These are phyloP conservation scores for Euborellia annulipes DNA, from an alignment of 1,140 invertebrate species.

Conservation along the genomic window DNA sequence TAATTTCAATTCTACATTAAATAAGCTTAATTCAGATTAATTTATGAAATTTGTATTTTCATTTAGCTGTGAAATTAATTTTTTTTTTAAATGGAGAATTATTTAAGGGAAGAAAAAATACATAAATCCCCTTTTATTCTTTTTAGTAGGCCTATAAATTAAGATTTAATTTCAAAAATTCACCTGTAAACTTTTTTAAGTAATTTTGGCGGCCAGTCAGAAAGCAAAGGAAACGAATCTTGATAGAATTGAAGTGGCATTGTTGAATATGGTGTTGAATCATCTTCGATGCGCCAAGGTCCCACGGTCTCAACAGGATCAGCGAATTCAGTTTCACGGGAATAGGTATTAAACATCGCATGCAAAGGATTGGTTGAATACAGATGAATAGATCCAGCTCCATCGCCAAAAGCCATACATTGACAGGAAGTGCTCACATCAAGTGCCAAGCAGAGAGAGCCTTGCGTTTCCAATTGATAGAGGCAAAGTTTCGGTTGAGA, in stretches of 20 bases:
- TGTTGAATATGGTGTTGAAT: slow-evolving; percentile 50
- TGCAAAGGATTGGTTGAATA: slow-evolving; percentile 50
- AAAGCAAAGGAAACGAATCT: slow-evolving; percentile 48
- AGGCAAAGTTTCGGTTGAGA: slow-evolving; percentile 46
- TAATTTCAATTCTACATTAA: too few relatives aligned
- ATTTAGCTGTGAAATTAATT: too few relatives aligned
- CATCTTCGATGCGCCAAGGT: slow-evolving; percentile 53
- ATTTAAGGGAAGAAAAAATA: too few relatives aligned
- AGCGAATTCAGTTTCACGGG: slow-evolving; percentile 75
- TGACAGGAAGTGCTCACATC: slow-evolving; percentile 80
- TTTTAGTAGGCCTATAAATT: too few relatives aligned
- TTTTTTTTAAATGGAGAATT: too few relatives aligned
- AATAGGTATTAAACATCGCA: slow-evolving; percentile 58
- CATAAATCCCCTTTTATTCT: too few relatives aligned
- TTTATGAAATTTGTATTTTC: too few relatives aligned
- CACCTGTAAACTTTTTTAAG: slow-evolving; percentile 58
- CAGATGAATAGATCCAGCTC: slow-evolving; percentile 57
- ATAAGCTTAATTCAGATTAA: too few relatives aligned
- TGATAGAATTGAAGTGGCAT: slow-evolving; percentile 51
- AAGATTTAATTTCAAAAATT: too few relatives aligned
- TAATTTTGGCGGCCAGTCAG: slow-evolving; percentile 71
- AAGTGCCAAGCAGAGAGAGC: slow-evolving; percentile 57
- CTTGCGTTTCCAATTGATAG: slow-evolving; percentile 55
- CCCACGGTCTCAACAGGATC: slow-evolving; percentile 59
- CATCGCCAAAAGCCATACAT: slow-evolving; percentile 78